A percentile compares a stretch with the other conserved stretches of the same genome.
These are phyloP conservation scores for Ictidomys tridecemlineatus DNA, from an alignment of 2,113 vertebrate species.

Conservation along the genomic window DNA sequence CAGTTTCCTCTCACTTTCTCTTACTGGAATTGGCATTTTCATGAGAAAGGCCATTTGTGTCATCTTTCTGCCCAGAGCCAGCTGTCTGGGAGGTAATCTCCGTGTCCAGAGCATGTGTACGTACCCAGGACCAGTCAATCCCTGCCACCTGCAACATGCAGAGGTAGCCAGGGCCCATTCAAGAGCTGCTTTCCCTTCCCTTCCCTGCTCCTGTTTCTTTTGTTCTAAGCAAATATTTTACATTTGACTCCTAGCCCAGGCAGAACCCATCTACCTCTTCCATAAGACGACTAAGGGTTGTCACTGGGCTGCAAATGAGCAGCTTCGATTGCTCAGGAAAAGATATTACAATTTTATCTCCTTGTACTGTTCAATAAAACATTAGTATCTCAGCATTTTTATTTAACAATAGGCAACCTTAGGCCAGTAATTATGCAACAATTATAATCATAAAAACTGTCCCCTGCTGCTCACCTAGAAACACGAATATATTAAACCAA, in stretches of 20 bases:
- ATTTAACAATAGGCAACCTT: slow-evolving; percentile 92
- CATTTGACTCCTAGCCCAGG: slow-evolving; percentile 71
- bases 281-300: slow-evolving; percentile 79
- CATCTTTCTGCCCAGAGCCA: background rate
- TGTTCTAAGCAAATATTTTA: slow-evolving; percentile 15
- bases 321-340: slow-evolving; percentile 86
- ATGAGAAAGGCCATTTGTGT: background rate
- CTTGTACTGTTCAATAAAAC: slow-evolving; percentile 91
- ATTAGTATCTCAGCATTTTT: slow-evolving; percentile 90
- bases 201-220: background rate
- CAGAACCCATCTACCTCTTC: slow-evolving; percentile 68
- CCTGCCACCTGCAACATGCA: background rate
- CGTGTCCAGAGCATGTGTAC: rapidly evolving
- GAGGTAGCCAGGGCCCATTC: rapidly evolving
- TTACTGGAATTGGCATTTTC: background rate
- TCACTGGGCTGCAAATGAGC: slow-evolving; percentile 86
- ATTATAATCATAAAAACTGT: slow-evolving; percentile 92
- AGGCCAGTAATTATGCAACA: slow-evolving; percentile 92
- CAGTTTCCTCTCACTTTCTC: background rate
- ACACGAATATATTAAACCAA: slow-evolving; percentile 91
- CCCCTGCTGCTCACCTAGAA: slow-evolving; percentile 91
- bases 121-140: background rate
- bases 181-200: no score
- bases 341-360: slow-evolving; percentile 89
- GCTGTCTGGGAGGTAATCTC: background rate